Percentiles rank a stretch among this genome's conserved stretches.
Evolutionary conservation across 2,888 invertebrate species (phyloP).

Genomic region (Abrostola tripartita): DNA sequence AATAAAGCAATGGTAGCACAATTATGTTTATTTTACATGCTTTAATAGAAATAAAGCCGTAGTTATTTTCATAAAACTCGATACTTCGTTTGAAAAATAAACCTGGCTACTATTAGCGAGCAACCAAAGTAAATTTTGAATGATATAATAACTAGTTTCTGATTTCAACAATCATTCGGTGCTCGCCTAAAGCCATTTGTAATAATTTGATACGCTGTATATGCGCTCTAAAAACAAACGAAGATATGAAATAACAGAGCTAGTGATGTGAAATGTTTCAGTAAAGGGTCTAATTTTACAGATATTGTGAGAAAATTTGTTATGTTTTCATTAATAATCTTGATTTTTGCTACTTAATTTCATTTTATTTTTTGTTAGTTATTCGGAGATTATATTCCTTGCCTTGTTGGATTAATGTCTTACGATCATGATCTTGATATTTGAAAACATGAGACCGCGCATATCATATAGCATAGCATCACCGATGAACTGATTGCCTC

Average conservation of each 20-base stretch:
- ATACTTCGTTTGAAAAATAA: neutral
- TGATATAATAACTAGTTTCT: conserved; percentile 7
- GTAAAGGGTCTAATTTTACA: neutral
- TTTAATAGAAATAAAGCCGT: too few relatives aligned
- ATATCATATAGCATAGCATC: too few relatives aligned
- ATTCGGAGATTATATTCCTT: neutral
- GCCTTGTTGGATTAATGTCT: too few relatives aligned
- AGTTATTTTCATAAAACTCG: too few relatives aligned
- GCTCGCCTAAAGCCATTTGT: conserved; percentile 28
- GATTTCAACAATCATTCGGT: conserved; percentile 18
- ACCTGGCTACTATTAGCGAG: neutral
- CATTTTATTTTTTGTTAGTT: neutral
- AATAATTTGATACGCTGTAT: conserved; percentile 49
- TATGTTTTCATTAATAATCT: conserved; percentile 20
- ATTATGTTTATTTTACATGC: too few relatives aligned
- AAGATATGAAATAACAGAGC: conserved; percentile 59
- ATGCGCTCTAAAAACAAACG: conserved; percentile 58
- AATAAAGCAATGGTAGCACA: too few relatives aligned
- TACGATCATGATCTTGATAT: too few relatives aligned
- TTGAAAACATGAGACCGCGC: too few relatives aligned
- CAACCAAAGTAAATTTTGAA: neutral
- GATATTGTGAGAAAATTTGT: neutral
- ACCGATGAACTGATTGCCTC: too few relatives aligned
- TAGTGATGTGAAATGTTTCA: conserved; percentile 34
- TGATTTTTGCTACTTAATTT: neutral